Base-by-base conservation (phyloP, 2,888 invertebrate genomes). In the Ernsta delagoae region DNA sequence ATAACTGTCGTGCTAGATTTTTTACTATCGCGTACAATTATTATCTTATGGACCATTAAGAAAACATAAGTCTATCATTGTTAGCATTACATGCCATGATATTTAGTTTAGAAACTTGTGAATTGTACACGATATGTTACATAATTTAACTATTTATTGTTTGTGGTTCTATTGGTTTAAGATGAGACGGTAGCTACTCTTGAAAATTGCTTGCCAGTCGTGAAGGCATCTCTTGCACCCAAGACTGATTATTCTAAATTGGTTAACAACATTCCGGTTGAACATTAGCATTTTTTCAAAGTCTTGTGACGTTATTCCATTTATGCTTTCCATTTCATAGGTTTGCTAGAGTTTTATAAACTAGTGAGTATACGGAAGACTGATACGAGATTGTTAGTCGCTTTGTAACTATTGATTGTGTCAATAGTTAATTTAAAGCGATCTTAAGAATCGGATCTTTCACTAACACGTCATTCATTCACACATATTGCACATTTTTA, bases 241-340 rank as follows among this genome's bases (percentile, higher is more conserved):
- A 93, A 92, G 93, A 93, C 93, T 93, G 93, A 93, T 89, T 90
- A 87, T 87, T 87, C 91, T 89, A 91, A 93, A 92, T 92, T 91
- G 81, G 85, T 83, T 78, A 84, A 83, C 84, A 81, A 91, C 91
- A 91, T 91, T 92, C 90, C 90, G 81, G 73, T 74, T 63, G 65
- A 61, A 69, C 69, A 71, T 73, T 65, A 72, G 54, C 67, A 56
- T 70, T 72, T 71, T 71, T 72, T 69, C 60, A 67, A 68, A 53
- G 72, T 70, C 69, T 70, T 71, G 53, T 34, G 69, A 69, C 69
- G 41, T 67, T 59, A 69, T 71, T 66, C 70, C 63, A 65, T 75
- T 77, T 76, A 75, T 72, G 62, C 68, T 69, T 63, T 69, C 69
- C 69, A 69, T 76, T 76, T 74, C 72, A 77, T 83, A 80, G 79